Evolutionary conservation across 1,140 invertebrate species (phyloP), one percentile per base, ranked within the genome.

Genomic region (Platyscapa corneri): DNA sequence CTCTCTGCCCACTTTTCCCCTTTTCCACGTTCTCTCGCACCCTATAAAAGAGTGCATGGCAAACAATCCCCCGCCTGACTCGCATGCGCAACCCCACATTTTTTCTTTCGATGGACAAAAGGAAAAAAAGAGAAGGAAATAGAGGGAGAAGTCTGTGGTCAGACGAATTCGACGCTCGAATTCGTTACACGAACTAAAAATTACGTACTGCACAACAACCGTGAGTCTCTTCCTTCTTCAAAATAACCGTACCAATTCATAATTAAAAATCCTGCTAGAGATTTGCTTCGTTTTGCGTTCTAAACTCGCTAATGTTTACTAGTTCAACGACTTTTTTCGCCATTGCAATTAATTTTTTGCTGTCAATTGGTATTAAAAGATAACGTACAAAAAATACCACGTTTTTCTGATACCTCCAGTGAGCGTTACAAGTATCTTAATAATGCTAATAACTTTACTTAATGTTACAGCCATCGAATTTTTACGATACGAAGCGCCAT

Each of bases 31-130:
- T n/a, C 37, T 65, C 37, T 49, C 72, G 30, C 56, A 65, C 53
- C 56, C 65, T n/a, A 84, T 56, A 84, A 77, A 84, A 78, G 75
- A 85, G 8, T 37, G 53, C 20, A 3, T 64, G 23, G 81, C 60
- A 5, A 85, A 89, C 79, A 79, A 84, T 84, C 60, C 82, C 74
- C 76, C 83, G 76, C 70, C 75, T 72, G 76, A 72, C 49, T 78
- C 23, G 56, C 12, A 6, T 32, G n/a, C 23, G n/a, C 7, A 27
- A 34, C 6, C 32, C 18, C 12, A 23, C 18, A 16, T 60, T 65
- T 23, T 67, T 46, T 65, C 60, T 65, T 65, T 80, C 6, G 6
- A 76, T n/a, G 20, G 32, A 37, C 12, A 23, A 16, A 60, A n/a
- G 60, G 64, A 49, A 34, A 37, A 34, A 75, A 53, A 53, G 79